phyloP scores from a whole-genome alignment of 2,888 invertebrate species.

The Campoletis raptor region DNA sequence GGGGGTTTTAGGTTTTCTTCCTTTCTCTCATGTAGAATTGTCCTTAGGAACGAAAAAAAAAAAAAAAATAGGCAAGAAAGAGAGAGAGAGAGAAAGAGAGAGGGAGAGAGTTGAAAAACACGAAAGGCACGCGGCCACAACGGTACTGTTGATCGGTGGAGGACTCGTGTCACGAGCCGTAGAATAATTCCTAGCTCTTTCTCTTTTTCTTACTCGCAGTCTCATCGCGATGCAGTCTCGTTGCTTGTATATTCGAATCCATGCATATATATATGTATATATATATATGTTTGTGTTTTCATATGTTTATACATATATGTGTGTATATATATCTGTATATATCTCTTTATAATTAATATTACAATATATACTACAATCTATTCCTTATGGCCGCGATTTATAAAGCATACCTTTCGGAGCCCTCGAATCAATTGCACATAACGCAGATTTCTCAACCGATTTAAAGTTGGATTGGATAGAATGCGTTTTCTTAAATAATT shows the following conservation, averaged over 20 bases:
- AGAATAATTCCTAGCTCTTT: constrained; percentile 57
- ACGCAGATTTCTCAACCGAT: constrained; percentile 6
- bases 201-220: constrained; percentile 54
- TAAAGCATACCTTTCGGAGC: constrained; percentile 57
- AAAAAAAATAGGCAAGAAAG: constrained; percentile 38
- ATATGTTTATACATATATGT: constrained; percentile 16
- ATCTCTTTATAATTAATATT: constrained; percentile 68
- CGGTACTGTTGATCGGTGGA: constrained; percentile 66
- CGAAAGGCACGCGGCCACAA: constrained; percentile 68
- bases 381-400: constrained; percentile 65
- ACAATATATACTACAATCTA: constrained; percentile 61
- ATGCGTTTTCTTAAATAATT: background rate
- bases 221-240: constrained; percentile 52
- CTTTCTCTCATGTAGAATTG: constrained; percentile 32
- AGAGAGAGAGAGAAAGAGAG: constrained; percentile 27
- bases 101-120: constrained; percentile 36
- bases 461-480: background rate
- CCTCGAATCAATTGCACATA: constrained; percentile 66
- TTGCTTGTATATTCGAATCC: constrained; percentile 57
- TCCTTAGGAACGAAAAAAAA: constrained; percentile 39
- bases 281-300: constrained; percentile 14
- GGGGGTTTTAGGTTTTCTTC: background rate
- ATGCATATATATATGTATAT: constrained; percentile 41
- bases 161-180: constrained; percentile 63
- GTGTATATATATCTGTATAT: constrained; percentile 60